A percentile compares a stretch with the other conserved stretches of the same genome.
These are phyloP conservation scores for Brachymystax lenok DNA, from an alignment of 2,797 vertebrate species.

Conservation along the genomic window DNA sequence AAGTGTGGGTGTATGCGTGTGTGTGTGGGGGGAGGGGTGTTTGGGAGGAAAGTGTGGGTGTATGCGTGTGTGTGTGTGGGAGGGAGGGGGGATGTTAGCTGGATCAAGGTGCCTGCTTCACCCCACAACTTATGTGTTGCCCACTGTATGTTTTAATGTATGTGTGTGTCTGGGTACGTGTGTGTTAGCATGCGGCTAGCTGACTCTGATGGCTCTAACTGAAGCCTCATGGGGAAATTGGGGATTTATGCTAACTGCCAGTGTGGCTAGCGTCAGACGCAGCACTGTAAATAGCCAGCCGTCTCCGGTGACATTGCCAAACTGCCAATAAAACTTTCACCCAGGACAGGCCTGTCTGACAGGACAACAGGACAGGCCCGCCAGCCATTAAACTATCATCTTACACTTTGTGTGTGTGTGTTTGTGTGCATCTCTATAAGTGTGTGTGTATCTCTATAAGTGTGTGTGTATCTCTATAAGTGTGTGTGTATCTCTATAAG, in stretches of 20 bases:
- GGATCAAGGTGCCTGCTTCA: constrained; percentile 50
- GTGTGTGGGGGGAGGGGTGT: constrained; percentile 66
- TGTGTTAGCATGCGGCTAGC: constrained; percentile 36
- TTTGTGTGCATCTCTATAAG: constrained; percentile 8
- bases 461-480: not conserved
- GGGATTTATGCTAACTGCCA: constrained; percentile 91
- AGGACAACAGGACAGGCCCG: constrained; percentile 73
- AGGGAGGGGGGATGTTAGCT: constrained; percentile 31
- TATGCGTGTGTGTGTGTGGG: not conserved
- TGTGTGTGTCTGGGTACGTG: constrained; percentile 29
- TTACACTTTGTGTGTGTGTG: constrained; percentile 51
- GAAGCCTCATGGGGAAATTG: constrained; percentile 80
- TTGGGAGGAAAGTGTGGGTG: too few species aligned
- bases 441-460: not conserved
- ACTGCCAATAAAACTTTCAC: constrained; percentile 90
- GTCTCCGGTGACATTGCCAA: constrained; percentile 80
- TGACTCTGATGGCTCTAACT: constrained; percentile 61
- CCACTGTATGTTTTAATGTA: not conserved
- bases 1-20: too few species aligned
- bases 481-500: constrained; percentile 3
- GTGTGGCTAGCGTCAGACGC: constrained; percentile 79
- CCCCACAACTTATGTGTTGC: not conserved
- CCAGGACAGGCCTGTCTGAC: constrained; percentile 68
- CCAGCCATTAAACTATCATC: constrained; percentile 73
- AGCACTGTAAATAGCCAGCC: constrained; percentile 85